phyloP scores from a whole-genome alignment of 2,797 vertebrate genomes.

The Trachurus trachurus region DNA sequence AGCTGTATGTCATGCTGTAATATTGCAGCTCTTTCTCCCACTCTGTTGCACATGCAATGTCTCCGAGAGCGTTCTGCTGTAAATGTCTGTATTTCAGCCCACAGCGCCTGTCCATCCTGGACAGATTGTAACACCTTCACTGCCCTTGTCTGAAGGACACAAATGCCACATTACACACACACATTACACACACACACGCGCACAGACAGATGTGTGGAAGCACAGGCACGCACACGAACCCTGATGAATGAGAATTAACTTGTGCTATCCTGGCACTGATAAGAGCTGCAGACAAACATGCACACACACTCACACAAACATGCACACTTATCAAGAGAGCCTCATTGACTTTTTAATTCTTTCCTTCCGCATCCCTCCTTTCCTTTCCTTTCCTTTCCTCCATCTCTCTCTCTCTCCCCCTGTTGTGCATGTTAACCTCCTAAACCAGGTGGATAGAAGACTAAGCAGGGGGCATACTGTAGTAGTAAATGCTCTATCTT shows the following conservation, averaged over 20 bases:
- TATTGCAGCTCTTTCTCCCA: slow-evolving; percentile 5
- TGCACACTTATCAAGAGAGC: slow-evolving; percentile 59
- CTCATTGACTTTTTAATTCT: slow-evolving; percentile 75
- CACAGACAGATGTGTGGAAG: slow-evolving; percentile 4
- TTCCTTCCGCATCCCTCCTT: slow-evolving; percentile 37
- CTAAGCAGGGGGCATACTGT: not conserved
- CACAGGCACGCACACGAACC: slow-evolving; percentile 36
- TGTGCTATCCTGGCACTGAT: slow-evolving; percentile 67
- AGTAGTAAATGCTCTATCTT: slow-evolving; percentile 24
- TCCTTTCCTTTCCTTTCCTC: slow-evolving; percentile 14
- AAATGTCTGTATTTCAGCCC: slow-evolving; percentile 1
- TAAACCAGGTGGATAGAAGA: slow-evolving; percentile 31
- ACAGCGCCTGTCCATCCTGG: slow-evolving; percentile 26
- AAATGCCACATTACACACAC: slow-evolving; percentile 32
- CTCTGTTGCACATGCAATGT: slow-evolving; percentile 18
- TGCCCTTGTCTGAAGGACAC: slow-evolving; percentile 78
- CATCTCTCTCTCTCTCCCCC: slow-evolving; percentile 19
- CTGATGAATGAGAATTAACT: slow-evolving; percentile 73
- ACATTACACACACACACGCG: not conserved
- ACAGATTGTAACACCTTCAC: slow-evolving; percentile 48
- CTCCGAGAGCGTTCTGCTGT: slow-evolving; percentile 18
- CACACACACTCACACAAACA: slow-evolving; percentile 40
- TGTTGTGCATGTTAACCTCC: slow-evolving; percentile 46
- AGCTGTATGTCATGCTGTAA: not conserved
- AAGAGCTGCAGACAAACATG: slow-evolving; percentile 63